These are phyloP conservation scores for Sinelater perroti DNA, from an alignment of 2,888 invertebrate genomes.

Conservation along the genomic window DNA sequence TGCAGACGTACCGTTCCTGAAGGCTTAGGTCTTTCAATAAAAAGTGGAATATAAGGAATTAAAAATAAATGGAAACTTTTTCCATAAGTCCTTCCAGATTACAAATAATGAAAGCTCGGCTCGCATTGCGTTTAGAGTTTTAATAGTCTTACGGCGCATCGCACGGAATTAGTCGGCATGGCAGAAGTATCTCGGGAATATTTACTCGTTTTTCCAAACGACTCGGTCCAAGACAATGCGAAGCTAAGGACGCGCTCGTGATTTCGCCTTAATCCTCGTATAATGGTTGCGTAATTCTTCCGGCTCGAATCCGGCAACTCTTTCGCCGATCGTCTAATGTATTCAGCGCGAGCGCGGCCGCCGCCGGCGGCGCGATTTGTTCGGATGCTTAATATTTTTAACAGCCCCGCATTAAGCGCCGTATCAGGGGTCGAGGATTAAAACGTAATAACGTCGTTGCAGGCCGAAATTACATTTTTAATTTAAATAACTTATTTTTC, in stretches of 20 bases:
- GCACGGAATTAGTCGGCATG: slow-evolving; percentile 59
- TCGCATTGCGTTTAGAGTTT: slow-evolving; percentile 62
- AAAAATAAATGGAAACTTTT: slow-evolving; percentile 64
- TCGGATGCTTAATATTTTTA: slow-evolving; percentile 62
- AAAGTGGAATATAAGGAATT: slow-evolving; percentile 62
- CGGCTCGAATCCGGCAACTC: slow-evolving; percentile 58
- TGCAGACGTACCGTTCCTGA: slow-evolving; percentile 32
- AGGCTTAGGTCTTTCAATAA: slow-evolving; percentile 57
- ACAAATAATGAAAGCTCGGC: slow-evolving; percentile 61
- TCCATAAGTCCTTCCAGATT: slow-evolving; percentile 62
- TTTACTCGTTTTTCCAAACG: slow-evolving; percentile 64
- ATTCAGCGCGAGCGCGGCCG: slow-evolving; percentile 53
- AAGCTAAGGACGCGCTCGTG: slow-evolving; percentile 55
- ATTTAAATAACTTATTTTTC: slow-evolving; percentile 78
- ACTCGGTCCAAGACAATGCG: slow-evolving; percentile 62
- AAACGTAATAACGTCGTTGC: slow-evolving; percentile 62
- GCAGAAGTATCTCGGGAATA: slow-evolving; percentile 56
- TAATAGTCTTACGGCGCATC: slow-evolving; percentile 62
- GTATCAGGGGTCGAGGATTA: slow-evolving; percentile 61
- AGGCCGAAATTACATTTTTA: slow-evolving; percentile 72
- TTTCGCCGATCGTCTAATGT: slow-evolving; percentile 60
- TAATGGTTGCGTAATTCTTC: slow-evolving; percentile 64
- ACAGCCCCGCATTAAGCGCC: slow-evolving; percentile 59
- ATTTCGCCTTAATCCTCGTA: slow-evolving; percentile 63
- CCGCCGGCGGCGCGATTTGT: slow-evolving; percentile 56